These are phyloP conservation scores for Astropecten irregularis DNA, from an alignment of 53 echinoderm and acorn worm species.

Conservation along the genomic window DNA sequence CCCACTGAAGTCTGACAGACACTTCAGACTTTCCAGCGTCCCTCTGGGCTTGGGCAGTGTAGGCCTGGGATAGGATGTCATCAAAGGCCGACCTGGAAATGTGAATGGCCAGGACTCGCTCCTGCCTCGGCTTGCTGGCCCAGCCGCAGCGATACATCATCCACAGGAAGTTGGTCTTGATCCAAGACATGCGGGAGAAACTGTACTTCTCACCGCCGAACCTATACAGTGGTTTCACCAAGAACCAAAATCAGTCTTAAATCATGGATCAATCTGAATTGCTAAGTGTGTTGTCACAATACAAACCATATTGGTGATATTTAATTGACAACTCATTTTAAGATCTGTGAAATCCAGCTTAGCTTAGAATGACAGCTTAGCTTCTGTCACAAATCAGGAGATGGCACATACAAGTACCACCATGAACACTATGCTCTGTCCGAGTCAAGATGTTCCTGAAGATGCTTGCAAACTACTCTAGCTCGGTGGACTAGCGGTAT, in stretches of 20 bases:
- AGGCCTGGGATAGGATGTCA: slow-evolving; percentile 59
- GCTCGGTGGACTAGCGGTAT: too few species aligned
- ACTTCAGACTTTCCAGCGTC: slow-evolving; percentile 54
- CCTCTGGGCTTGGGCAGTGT: slow-evolving; percentile 50
- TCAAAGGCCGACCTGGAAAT: slow-evolving; percentile 60
- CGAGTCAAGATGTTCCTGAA: too few species aligned
- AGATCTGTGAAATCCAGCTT: too few species aligned
- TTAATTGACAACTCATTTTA: too few species aligned
- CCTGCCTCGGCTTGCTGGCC: slow-evolving; percentile 71
- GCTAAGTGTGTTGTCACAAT: too few species aligned
- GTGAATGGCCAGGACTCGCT: slow-evolving; percentile 68
- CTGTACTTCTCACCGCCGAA: slow-evolving; percentile 74
- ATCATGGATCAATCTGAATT: too few species aligned
- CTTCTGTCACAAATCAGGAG: too few species aligned
- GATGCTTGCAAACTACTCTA: too few species aligned
- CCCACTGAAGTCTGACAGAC: slow-evolving; percentile 74
- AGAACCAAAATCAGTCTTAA: neutral
- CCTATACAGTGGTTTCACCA: slow-evolving; percentile 27
- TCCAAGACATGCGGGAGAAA: slow-evolving; percentile 82
- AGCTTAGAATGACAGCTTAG: too few species aligned
- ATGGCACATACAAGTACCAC: too few species aligned
- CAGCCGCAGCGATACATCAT: slow-evolving; percentile 89
- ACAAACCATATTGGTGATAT: too few species aligned
- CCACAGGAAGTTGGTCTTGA: slow-evolving; percentile 84
- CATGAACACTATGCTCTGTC: too few species aligned